phyloP scores from a whole-genome alignment of 2,113 vertebrate species.

The Solea senegalensis region DNA sequence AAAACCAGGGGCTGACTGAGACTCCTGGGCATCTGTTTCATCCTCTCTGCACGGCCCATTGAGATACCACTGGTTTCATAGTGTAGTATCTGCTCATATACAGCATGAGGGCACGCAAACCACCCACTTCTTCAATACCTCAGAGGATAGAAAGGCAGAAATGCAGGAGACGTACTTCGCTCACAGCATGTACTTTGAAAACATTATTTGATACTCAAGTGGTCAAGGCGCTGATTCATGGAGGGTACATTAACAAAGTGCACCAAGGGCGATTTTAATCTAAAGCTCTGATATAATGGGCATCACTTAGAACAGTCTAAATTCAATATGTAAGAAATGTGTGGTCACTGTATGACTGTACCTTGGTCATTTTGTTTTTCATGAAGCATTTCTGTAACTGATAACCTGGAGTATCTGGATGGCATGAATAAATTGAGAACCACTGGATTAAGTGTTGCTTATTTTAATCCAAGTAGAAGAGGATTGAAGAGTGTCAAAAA shows the following conservation, averaged over 20 bases:
- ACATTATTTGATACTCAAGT: constrained; percentile 27
- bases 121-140: constrained; percentile 25
- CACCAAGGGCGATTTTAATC: constrained; percentile 21
- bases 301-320: constrained; percentile 32
- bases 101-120: constrained; percentile 44
- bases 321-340: background rate
- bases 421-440: too few relatives aligned
- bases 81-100: constrained; percentile 59
- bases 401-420: background rate
- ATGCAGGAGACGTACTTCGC: constrained; percentile 58
- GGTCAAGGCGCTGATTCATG: constrained; percentile 38
- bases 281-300: constrained; percentile 9
- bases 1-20: constrained; percentile 25
- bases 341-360: background rate
- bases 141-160: constrained; percentile 35
- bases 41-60: constrained; percentile 48
- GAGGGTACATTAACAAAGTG: constrained; percentile 13
- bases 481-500: background rate
- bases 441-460: too few relatives aligned
- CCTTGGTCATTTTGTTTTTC: background rate
- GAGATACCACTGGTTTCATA: constrained; percentile 54
- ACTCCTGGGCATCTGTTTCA: constrained; percentile 59
- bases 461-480: background rate
- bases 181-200: constrained; percentile 48
- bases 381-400: background rate